Percentiles rank a stretch among this genome's conserved stretches.
Evolutionary conservation across 2,113 vertebrate genomes (phyloP).

Genomic region (Mobula hypostoma): DNA sequence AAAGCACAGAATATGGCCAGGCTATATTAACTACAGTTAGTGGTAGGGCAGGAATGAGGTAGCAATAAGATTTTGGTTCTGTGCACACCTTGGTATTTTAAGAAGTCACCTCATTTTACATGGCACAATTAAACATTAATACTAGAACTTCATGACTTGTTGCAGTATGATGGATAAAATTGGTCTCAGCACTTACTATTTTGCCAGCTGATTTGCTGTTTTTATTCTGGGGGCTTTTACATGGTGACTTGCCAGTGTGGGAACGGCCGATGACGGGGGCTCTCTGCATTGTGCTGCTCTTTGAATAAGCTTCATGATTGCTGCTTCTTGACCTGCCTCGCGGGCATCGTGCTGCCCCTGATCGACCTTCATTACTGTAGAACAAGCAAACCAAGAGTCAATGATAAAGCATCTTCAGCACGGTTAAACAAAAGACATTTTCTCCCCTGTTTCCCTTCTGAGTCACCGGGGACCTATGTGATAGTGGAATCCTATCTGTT

Average conservation of each 20-base stretch:
- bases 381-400: not conserved
- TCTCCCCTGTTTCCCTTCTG: not conserved
- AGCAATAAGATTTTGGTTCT: too few relatives aligned
- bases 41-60: not conserved
- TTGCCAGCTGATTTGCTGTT: conserved; percentile 65
- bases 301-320: conserved; percentile 51
- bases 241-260: conserved; percentile 54
- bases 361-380: conserved; percentile 61
- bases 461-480: not conserved
- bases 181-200: conserved; percentile 75
- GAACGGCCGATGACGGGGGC: conserved; percentile 51
- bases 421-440: not conserved
- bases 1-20: not conserved
- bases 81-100: conserved; percentile 26
- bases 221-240: conserved; percentile 62
- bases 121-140: conserved; percentile 46
- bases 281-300: conserved; percentile 46
- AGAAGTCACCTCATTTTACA: conserved; percentile 48
- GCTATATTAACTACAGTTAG: not conserved
- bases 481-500: too few relatives aligned
- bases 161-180: conserved; percentile 31
- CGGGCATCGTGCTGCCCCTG: conserved; percentile 58
- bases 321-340: conserved; percentile 52
- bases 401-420: not conserved
- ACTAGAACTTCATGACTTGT: conserved; percentile 45